Base-by-base conservation (phyloP, 2,113 vertebrate species). In the Mirza zaza region DNA sequence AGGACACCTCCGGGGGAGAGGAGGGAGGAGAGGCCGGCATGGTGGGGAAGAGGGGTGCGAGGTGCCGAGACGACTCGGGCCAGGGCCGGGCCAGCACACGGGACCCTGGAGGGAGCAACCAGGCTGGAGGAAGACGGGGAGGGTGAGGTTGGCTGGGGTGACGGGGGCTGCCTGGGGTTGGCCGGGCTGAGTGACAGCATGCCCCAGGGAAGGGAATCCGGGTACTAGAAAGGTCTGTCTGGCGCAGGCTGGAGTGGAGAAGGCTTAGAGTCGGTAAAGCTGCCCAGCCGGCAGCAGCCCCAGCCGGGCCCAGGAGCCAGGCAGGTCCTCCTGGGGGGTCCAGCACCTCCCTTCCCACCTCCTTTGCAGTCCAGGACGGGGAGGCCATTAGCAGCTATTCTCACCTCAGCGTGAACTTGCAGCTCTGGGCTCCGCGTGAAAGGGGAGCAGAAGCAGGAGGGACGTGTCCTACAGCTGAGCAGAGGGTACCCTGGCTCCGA, bases 131-230 rank as follows among this genome's bases (percentile, higher is more conserved):
- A 39, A 39, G 12, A 65, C 27, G 8, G 39, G 25, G 79, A 65
- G 9, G 14, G 29, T 65, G 48, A n/a, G 75, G 23, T 9, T 36
- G 20, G 36, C n/a, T 5, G 2, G 34, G 21, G 9, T 15, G 65
- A 23, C 2, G 10, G 23, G 57, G 17, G 21, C 45, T 20, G 63
- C 5, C 80, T 15, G 21, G 20, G 15, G 84, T 36, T 13, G 18
- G 25, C 15, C 0, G 5, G 39, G 34, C 42, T 2, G 20, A 20
- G 42, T 10, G 2, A 5, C 48, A 9, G 48, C 48, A 48, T 1
- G 8, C 67, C 68, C 39, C 6, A 11, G 13, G 12, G 17, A 7
- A 55, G 52, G 52, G 52, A 55, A 21, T 12, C 11, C 52, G 23
- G 39, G 42, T 34, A 20, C 81, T n/a, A n/a, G 14, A 80, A 32